Evolutionary conservation across 1,140 invertebrate species (phyloP).

Genomic region (Rhagoletis zephyria): DNA sequence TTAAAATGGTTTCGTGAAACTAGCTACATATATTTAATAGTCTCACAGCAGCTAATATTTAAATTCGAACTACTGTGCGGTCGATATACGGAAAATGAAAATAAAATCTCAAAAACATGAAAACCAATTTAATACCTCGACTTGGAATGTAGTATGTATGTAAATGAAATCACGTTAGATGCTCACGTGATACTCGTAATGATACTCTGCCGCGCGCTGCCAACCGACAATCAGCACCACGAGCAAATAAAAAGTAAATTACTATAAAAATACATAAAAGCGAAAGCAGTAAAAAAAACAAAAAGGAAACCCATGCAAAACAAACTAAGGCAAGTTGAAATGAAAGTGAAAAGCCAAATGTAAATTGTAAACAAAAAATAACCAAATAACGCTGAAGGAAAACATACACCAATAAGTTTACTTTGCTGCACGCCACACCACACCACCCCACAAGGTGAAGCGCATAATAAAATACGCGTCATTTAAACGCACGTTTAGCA

Average conservation of each 20-base stretch:
- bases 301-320: neutral
- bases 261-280: neutral
- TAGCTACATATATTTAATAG: too few species aligned
- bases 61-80: too few species aligned
- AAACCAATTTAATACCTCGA: neutral
- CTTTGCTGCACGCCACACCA: too few species aligned
- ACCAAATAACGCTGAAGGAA: too few species aligned
- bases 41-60: too few species aligned
- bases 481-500: neutral
- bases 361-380: too few species aligned
- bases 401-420: too few species aligned
- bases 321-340: neutral
- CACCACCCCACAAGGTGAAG: too few species aligned
- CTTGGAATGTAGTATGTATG: neutral
- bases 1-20: too few species aligned
- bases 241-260: neutral
- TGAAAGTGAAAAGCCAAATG: neutral
- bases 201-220: neutral
- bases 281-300: neutral
- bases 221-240: neutral
- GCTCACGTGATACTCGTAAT: slow-evolving; percentile 8
- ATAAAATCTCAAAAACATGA: neutral
- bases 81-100: too few species aligned
- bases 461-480: neutral
- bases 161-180: slow-evolving; percentile 9